These are phyloP conservation scores for Lycophotia porphyrea DNA, from an alignment of 2,888 invertebrate species.

Conservation along the genomic window DNA sequence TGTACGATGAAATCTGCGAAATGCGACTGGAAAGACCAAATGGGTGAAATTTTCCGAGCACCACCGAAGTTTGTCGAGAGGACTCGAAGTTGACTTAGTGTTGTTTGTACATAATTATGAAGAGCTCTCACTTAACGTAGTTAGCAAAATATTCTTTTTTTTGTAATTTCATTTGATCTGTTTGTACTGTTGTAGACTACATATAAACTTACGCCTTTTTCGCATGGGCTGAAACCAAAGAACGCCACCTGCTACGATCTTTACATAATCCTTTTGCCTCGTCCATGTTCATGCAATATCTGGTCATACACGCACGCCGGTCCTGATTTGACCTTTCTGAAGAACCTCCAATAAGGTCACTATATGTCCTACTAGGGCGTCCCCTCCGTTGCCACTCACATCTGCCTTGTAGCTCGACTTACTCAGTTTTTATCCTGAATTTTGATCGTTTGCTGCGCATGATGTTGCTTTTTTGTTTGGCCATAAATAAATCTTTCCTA, in stretches of 20 bases:
- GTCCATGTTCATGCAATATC: too few species aligned
- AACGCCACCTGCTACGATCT: too few species aligned
- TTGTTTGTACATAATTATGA: constrained; percentile 56
- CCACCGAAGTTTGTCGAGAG: constrained; percentile 51
- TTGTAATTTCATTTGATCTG: background rate
- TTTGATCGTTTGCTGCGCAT: background rate
- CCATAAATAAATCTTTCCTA: too few species aligned
- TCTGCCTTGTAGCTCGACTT: background rate
- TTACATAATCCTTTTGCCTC: too few species aligned
- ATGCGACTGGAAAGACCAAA: constrained; percentile 59
- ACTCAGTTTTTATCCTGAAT: background rate
- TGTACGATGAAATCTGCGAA: constrained; percentile 49
- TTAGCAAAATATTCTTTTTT: constrained; percentile 23
- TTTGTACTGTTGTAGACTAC: background rate
- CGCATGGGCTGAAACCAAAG: too few species aligned
- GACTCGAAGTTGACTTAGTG: constrained; percentile 44
- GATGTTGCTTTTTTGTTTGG: too few species aligned
- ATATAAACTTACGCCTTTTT: too few species aligned
- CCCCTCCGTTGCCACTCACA: too few species aligned
- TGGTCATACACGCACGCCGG: too few species aligned
- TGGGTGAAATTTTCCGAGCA: constrained; percentile 53
- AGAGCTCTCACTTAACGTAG: constrained; percentile 44
- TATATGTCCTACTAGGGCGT: too few species aligned
- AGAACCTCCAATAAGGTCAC: too few species aligned
- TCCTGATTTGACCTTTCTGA: too few species aligned